phyloP scores from a whole-genome alignment of 2,113 vertebrate species.

The Vicugna pacos region DNA sequence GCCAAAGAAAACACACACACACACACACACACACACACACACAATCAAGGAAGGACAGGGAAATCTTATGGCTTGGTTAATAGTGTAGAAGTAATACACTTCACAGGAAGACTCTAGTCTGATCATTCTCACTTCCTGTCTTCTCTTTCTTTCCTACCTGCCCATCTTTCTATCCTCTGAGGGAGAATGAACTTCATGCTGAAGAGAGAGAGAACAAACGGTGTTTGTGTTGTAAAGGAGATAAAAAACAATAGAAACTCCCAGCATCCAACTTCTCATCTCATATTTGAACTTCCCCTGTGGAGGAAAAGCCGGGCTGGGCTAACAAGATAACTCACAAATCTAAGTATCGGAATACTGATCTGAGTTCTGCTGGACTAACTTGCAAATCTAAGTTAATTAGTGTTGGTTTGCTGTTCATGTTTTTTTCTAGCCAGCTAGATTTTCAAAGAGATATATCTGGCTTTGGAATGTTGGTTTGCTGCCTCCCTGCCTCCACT shows the following conservation, averaged over 20 bases:
- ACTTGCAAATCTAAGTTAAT: too few relatives aligned
- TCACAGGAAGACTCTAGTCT: background rate
- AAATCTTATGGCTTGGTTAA: background rate
- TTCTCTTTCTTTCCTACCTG: background rate
- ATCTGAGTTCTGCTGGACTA: too few relatives aligned
- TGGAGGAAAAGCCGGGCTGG: too few relatives aligned
- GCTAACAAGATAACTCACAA: too few relatives aligned
- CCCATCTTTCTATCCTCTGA: background rate
- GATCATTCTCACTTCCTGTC: background rate
- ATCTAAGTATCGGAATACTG: too few relatives aligned
- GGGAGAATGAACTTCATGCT: background rate
- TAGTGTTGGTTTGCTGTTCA: too few relatives aligned
- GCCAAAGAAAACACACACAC: background rate
- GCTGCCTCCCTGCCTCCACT: too few relatives aligned
- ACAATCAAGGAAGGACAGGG: background rate
- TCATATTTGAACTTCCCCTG: background rate
- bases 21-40: background rate
- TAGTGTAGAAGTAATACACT: background rate
- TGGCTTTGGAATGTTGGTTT: too few relatives aligned
- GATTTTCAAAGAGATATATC: too few relatives aligned
- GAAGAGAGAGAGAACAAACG: background rate
- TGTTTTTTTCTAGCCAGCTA: too few relatives aligned
- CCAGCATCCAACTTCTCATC: background rate
- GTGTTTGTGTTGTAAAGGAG: background rate
- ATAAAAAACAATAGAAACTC: background rate